These are phyloP conservation scores for Amphibalanus amphitrite DNA, from an alignment of 1,140 invertebrate genomes.

Conservation along the genomic window DNA sequence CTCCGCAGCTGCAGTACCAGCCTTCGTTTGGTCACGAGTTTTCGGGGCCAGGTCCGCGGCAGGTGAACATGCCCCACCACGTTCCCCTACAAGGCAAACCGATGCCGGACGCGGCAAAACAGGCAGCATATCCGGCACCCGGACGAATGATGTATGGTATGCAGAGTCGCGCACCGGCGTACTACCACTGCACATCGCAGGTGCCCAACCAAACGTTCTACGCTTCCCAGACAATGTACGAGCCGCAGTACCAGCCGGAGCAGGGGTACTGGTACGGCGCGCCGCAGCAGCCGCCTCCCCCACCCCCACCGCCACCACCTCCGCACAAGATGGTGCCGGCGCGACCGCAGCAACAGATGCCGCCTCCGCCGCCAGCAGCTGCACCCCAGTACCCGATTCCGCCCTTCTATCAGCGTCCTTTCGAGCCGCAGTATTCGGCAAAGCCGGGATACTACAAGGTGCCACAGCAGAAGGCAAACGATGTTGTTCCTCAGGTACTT, in stretches of 20 bases:
- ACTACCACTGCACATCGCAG: neutral
- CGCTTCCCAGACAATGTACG: neutral
- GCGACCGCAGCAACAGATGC: no score
- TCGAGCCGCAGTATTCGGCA: neutral
- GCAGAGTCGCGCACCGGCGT: neutral
- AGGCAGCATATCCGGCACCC: neutral
- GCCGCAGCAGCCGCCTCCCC: neutral
- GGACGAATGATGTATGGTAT: neutral
- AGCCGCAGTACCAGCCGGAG: neutral
- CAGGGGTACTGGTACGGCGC: neutral
- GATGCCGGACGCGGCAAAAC: neutral
- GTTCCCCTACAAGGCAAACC: neutral
- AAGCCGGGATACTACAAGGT: neutral
- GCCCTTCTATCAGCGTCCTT: neutral
- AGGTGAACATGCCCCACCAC: neutral
- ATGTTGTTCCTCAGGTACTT: neutral
- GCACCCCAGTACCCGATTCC: neutral
- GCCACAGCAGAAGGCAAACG: neutral
- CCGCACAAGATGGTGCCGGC: no score
- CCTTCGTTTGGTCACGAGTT: neutral
- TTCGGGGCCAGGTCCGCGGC: no score
- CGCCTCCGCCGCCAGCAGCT: no score
- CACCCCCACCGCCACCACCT: no score
- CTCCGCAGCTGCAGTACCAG: neutral
- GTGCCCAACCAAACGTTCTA: neutral